Evolutionary conservation across 2,113 vertebrate genomes (phyloP).

Genomic region (Oceanodroma tethys): DNA sequence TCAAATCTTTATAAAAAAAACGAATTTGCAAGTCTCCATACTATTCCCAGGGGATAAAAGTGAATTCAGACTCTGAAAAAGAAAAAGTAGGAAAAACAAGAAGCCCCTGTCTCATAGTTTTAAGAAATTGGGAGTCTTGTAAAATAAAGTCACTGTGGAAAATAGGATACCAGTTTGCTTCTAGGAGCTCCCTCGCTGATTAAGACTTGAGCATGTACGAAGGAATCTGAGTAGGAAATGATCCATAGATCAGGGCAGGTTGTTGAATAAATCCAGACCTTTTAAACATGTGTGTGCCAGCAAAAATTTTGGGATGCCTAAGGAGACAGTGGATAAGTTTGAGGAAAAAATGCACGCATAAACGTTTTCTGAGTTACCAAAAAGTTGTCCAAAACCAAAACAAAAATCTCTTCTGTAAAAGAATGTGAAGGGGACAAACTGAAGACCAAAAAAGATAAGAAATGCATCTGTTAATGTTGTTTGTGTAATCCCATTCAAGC

Average conservation of each 20-base stretch:
- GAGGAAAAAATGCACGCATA: background rate
- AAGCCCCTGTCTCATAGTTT: fast-evolving
- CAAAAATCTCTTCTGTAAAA: background rate
- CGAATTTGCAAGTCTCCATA: background rate
- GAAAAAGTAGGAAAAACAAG: background rate
- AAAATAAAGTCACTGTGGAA: background rate
- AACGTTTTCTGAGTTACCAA: background rate
- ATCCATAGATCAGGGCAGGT: background rate
- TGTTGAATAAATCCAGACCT: background rate
- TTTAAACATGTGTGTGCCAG: background rate
- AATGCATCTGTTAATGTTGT: background rate
- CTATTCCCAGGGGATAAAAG: background rate
- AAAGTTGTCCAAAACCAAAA: background rate
- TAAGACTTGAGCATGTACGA: background rate
- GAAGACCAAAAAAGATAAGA: background rate
- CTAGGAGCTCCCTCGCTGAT: background rate
- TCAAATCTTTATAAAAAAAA: fast-evolving
- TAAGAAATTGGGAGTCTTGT: background rate
- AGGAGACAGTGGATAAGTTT: background rate
- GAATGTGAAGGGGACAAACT: background rate
- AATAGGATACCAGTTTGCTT: background rate
- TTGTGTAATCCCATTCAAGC: background rate
- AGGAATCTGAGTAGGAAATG: background rate
- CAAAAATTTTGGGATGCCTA: background rate
- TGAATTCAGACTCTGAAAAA: background rate